These are phyloP conservation scores for Blennius ocellaris DNA, from an alignment of 2,113 vertebrate genomes.

Conservation along the genomic window DNA sequence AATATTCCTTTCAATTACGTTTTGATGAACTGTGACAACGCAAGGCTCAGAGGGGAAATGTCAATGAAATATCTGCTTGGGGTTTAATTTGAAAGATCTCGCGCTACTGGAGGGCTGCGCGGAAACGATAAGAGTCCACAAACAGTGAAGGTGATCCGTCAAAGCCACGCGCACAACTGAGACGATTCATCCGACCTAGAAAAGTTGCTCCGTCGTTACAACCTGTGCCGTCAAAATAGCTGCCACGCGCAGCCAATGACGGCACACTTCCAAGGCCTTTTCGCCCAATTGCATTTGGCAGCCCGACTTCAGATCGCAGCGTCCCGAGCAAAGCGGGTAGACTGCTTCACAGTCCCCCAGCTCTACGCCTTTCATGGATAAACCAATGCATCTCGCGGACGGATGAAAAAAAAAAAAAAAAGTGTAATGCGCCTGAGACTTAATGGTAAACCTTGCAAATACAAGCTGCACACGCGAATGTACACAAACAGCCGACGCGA, in stretches of 20 bases:
- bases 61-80: conserved; percentile 53
- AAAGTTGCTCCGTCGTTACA: conserved; percentile 42
- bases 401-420: conserved; percentile 11
- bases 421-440: conserved; percentile 22
- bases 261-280: conserved; percentile 49
- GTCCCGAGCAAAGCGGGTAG: conserved; percentile 41
- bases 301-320: conserved; percentile 43
- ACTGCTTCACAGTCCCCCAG: conserved; percentile 32
- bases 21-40: conserved; percentile 74
- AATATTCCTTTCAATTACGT: conserved; percentile 70
- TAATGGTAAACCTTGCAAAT: conserved; percentile 18
- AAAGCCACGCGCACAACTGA: no score
- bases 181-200: conserved; percentile 46
- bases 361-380: conserved; percentile 43
- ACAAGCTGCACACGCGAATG: conserved; percentile 5
- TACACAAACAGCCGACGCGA: background rate
- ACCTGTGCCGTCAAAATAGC: conserved; percentile 59
- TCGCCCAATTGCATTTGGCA: conserved; percentile 63
- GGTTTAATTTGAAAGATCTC: conserved; percentile 45
- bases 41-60: conserved; percentile 54
- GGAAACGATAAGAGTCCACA: background rate
- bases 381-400: conserved; percentile 9
- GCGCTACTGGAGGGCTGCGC: conserved; percentile 6
- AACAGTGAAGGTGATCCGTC: background rate
- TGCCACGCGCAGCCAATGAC: conserved; percentile 59